A percentile compares a stretch with the other conserved stretches of the same genome.
Evolutionary conservation across 2,888 invertebrate species (phyloP).

Genomic region (Fragum whitleyi): DNA sequence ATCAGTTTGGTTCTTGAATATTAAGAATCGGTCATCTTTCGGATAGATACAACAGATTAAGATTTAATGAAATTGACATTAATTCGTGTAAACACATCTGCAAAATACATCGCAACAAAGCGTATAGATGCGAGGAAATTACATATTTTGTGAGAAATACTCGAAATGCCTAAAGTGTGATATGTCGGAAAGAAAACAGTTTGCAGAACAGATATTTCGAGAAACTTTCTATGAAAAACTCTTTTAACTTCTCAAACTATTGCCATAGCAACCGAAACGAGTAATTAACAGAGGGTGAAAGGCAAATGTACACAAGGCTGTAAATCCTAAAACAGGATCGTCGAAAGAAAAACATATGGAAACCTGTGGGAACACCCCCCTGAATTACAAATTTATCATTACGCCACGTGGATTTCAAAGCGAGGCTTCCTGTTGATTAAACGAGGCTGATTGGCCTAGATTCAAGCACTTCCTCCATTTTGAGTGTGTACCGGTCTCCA

Average conservation of each 20-base stretch:
- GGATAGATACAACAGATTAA: too few species aligned
- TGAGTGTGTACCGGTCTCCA: slow-evolving; percentile 50
- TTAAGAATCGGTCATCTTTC: too few species aligned
- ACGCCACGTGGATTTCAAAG: slow-evolving; percentile 16
- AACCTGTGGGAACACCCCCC: slow-evolving; percentile 22
- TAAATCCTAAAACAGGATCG: slow-evolving; percentile 50
- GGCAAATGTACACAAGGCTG: slow-evolving; percentile 36
- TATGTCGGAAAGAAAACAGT: not conserved
- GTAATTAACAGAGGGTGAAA: slow-evolving; percentile 24
- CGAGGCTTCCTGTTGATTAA: slow-evolving; percentile 8
- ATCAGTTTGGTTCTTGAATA: too few species aligned
- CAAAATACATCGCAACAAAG: too few species aligned
- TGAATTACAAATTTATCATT: slow-evolving; percentile 20
- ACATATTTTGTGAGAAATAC: not conserved
- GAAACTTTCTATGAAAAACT: slow-evolving; percentile 5
- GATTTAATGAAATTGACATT: not conserved
- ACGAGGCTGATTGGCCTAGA: slow-evolving; percentile 40
- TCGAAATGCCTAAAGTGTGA: slow-evolving; percentile 4
- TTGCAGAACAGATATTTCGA: not conserved
- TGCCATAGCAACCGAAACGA: slow-evolving; percentile 15
- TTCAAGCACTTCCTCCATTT: slow-evolving; percentile 47
- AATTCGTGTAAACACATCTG: not conserved
- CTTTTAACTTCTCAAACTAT: slow-evolving; percentile 19
- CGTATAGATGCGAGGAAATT: not conserved
- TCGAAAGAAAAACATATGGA: slow-evolving; percentile 27